phyloP scores from a whole-genome alignment of 2,113 vertebrate species.

The Indicator maculatus region DNA sequence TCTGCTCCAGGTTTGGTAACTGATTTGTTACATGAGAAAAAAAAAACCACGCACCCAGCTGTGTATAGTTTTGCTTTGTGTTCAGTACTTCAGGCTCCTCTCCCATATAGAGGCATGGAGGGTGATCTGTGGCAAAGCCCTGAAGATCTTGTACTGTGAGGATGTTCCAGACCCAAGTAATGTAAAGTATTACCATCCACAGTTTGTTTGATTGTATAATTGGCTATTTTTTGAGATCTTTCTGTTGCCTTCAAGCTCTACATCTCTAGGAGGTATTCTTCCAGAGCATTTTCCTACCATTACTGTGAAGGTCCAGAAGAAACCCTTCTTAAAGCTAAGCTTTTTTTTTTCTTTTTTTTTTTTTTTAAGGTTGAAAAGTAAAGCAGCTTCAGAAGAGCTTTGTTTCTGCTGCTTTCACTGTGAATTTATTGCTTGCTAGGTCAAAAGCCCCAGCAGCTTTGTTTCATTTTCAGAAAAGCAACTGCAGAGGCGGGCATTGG shows the following conservation, averaged over 20 bases:
- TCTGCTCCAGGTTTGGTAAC: neutral
- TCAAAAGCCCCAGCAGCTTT: neutral
- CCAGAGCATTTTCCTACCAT: neutral
- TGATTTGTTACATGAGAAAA: neutral
- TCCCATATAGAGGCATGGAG: neutral
- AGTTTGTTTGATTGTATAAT: neutral
- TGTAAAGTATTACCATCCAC: neutral
- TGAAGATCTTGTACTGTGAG: neutral
- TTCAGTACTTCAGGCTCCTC: neutral
- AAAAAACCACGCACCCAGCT: neutral
- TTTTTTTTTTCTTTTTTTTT: neutral
- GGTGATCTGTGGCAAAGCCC: neutral
- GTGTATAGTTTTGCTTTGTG: neutral
- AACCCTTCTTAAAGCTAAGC: neutral
- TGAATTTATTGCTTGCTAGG: neutral
- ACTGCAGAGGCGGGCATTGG: neutral
- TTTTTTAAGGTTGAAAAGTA: neutral
- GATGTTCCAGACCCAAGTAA: neutral
- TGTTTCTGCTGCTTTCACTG: neutral
- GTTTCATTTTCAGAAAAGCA: neutral
- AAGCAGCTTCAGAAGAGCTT: neutral
- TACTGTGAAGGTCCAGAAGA: neutral
- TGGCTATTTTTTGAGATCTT: neutral
- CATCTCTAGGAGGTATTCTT: neutral
- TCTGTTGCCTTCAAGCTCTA: neutral